Evolutionary conservation across 2,113 vertebrate genomes (phyloP), one percentile per base, ranked within the genome.

Genomic region (Ophthalmolycus amberensis): DNA sequence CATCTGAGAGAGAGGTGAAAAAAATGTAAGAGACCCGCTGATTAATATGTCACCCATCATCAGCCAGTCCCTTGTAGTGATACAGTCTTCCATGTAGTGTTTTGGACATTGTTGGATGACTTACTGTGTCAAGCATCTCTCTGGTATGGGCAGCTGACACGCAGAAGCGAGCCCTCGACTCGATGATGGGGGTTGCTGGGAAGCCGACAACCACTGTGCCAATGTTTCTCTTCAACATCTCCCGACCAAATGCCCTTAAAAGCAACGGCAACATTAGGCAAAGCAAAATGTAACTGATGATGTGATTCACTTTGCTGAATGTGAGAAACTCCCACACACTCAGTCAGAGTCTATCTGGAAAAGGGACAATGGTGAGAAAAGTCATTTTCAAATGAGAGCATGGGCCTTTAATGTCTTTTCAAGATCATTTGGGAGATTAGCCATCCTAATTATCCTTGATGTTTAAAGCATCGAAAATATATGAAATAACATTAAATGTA

Each of bases 151-250:
- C 95, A 25, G 98, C 97, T 6, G 98, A 99, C 40, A 99, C 84
- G 68, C 98, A 99, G 94, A 99, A 98, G 27, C 98, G 96, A 9
- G 98, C 98, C 92, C 98, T 95, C n/a, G 98, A 99, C 90, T 99
- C 98, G 1, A 98, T 98, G 91, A 99, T 99, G 9, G 98, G 97
- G 3, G 98, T 99, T 16, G 98, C 98, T 20, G 98, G 98, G 89
- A 99, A 99, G 37, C 98, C 98, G 50, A 99, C 98, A 27, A 97
- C 98, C 85, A 99, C 97, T 0, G 97, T 98, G 12, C 97, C 98
- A 0, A 99, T 94, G 89, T 98, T 98, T 79, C 97, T 96, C 93
- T 97, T 98, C 85, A 99, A 76, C 98, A 99, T 98, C 95, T 99
- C 98, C 48, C 97, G 95, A 9, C 98, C 98, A 81, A 99, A 99